A percentile compares a stretch with the other conserved stretches of the same genome.
Evolutionary conservation across 1,140 invertebrate species (phyloP).

Genomic region (Choristoneura fumiferana): DNA sequence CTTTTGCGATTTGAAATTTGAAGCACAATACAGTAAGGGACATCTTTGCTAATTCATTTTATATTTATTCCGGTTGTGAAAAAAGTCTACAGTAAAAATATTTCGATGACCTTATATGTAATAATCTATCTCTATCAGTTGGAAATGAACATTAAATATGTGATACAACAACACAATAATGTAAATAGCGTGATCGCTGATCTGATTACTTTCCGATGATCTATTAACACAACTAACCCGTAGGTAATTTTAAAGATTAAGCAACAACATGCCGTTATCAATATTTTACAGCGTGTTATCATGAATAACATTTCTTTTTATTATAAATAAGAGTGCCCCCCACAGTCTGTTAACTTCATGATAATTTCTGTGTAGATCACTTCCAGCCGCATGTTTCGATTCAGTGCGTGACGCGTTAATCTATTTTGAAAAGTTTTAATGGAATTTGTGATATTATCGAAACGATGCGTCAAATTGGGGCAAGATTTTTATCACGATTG

Average conservation of each 20-base stretch:
- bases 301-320: slow-evolving; percentile 2
- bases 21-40: no score
- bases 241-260: slow-evolving; percentile 7
- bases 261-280: not conserved
- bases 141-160: no score
- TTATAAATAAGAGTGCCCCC: no score
- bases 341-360: not conserved
- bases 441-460: slow-evolving; percentile 1
- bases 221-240: not conserved
- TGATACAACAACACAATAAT: not conserved
- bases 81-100: no score
- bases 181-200: slow-evolving; percentile 14
- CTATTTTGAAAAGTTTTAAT: slow-evolving; percentile 1
- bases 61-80: no score
- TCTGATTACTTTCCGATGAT: slow-evolving; percentile 5
- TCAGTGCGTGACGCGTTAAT: not conserved
- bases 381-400: not conserved
- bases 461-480: not conserved
- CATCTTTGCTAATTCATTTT: no score
- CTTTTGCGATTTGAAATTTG: no score
- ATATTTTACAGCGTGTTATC: not conserved
- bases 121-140: no score
- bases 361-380: not conserved
- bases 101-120: no score
- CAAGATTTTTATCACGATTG: no score